Evolutionary conservation across 1,140 invertebrate species (phyloP).

Genomic region (Sminthurides bifidus): DNA sequence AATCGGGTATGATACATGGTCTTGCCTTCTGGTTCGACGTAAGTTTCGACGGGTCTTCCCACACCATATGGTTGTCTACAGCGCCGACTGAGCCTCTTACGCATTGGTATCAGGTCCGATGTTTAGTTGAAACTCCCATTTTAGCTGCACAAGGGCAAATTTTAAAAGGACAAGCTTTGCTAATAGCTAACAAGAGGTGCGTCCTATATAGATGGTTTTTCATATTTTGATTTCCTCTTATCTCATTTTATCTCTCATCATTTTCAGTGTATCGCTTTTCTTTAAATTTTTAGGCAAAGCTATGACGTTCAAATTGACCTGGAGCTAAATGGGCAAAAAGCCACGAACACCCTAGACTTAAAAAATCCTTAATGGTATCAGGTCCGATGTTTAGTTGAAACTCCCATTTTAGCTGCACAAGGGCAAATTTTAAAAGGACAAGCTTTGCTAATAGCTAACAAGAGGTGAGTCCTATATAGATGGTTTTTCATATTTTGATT

Average conservation of each 20-base stretch:
- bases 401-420: conserved; percentile 86
- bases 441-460: conserved; percentile 82
- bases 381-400: conserved; percentile 86
- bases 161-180: conserved; percentile 70
- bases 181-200: conserved; percentile 84
- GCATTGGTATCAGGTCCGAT: conserved; percentile 95
- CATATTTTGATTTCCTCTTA: background rate
- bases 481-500: background rate
- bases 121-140: conserved; percentile 43
- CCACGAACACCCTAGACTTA: conserved; percentile 84
- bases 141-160: conserved; percentile 87
- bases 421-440: conserved; percentile 81
- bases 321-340: conserved; percentile 71
- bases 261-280: background rate
- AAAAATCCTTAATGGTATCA: conserved; percentile 78
- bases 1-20: conserved; percentile 91
- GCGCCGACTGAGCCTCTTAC: conserved; percentile 96
- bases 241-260: background rate
- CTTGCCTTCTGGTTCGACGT: conserved; percentile 99
- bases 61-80: conserved; percentile 95
- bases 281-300: conserved; percentile 58
- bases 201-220: background rate
- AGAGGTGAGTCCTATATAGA: conserved; percentile 53
- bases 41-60: conserved; percentile 82
- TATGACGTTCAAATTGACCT: conserved; percentile 98